These are phyloP conservation scores for Saguinus imperator DNA, from an alignment of 2,113 vertebrate species.

Conservation along the genomic window DNA sequence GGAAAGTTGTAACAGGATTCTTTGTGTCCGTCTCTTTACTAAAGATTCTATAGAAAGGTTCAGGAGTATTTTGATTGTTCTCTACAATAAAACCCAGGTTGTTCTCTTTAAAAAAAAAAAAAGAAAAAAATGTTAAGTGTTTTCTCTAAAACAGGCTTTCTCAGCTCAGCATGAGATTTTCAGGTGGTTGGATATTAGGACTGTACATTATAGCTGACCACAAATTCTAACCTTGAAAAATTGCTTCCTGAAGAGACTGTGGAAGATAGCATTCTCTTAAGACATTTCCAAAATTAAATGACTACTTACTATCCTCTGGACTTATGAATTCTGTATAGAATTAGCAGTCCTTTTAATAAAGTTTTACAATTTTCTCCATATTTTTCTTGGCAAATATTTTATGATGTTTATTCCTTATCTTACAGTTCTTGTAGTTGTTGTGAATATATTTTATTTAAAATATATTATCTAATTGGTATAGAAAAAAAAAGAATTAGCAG, in stretches of 20 bases:
- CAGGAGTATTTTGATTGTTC: neutral
- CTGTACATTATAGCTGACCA: neutral
- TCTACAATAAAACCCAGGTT: neutral
- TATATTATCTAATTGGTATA: too few species aligned
- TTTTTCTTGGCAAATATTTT: too few species aligned
- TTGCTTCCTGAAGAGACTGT: neutral
- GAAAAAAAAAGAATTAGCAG: neutral
- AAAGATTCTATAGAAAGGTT: neutral
- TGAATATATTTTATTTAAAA: too few species aligned
- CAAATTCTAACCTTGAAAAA: neutral
- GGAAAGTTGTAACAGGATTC: neutral
- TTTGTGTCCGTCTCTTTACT: neutral
- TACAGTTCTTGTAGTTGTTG: too few species aligned
- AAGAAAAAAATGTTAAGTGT: neutral
- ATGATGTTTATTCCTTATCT: too few species aligned
- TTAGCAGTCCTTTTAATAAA: too few species aligned
- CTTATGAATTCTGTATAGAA: conserved; percentile 38
- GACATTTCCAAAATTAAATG: neutral
- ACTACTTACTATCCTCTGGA: neutral
- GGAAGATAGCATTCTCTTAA: neutral
- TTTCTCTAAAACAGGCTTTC: neutral
- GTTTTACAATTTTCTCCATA: too few species aligned
- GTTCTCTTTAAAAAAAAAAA: neutral
- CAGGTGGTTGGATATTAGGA: neutral
- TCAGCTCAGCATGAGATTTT: conserved; percentile 21